phyloP scores from a whole-genome alignment of 2,797 vertebrate genomes.

The Argyrosomus regius region DNA sequence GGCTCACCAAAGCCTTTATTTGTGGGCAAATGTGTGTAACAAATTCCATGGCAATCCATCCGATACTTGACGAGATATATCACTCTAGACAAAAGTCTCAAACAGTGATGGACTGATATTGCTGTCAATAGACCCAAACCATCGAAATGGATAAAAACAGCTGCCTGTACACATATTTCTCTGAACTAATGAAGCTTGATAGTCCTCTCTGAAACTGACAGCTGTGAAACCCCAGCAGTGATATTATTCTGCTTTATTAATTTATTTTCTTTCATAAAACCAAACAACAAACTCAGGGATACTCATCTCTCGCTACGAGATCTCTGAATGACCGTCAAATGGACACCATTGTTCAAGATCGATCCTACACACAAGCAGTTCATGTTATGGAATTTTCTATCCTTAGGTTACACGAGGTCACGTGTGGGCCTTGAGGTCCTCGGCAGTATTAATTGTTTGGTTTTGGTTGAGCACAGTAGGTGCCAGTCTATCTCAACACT shows the following conservation, averaged over 20 bases:
- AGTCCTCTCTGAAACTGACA: not conserved
- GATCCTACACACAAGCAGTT: not conserved
- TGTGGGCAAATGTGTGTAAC: not conserved
- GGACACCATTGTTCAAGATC: not conserved
- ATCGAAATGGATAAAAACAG: conserved; percentile 11
- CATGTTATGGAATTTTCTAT: too few species aligned
- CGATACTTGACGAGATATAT: not conserved
- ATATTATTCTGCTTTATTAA: not conserved
- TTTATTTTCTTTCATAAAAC: not conserved
- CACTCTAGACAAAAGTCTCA: not conserved
- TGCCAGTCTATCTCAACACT: too few species aligned
- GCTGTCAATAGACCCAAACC: not conserved
- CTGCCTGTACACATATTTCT: not conserved
- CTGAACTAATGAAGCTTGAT: conserved; percentile 20
- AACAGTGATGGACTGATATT: not conserved
- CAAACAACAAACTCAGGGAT: not conserved
- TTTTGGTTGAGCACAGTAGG: too few species aligned
- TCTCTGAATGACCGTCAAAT: not conserved
- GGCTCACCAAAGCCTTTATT: not conserved
- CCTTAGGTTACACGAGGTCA: too few species aligned
- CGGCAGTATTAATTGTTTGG: too few species aligned
- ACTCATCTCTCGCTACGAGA: not conserved
- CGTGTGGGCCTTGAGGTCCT: too few species aligned
- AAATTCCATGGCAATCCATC: not conserved
- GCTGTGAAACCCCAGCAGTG: conserved; percentile 8